These are phyloP conservation scores for Coranthus polyacanthus DNA, from an alignment of 2,797 vertebrate species.

Conservation along the genomic window DNA sequence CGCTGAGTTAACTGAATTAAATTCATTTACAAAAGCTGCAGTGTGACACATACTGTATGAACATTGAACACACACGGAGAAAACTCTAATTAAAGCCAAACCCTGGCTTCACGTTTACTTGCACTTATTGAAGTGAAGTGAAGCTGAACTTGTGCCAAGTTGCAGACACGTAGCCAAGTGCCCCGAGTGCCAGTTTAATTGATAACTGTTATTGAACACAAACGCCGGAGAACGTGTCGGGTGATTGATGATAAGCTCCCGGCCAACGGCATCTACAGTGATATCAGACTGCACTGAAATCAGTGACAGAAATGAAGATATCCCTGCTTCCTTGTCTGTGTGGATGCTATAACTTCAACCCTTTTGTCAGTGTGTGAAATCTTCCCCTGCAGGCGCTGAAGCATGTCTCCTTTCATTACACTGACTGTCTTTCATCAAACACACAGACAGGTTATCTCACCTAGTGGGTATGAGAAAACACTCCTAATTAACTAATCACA, in stretches of 20 bases:
- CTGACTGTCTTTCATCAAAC: slow-evolving; percentile 27
- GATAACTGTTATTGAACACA: slow-evolving; percentile 23
- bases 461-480: slow-evolving; percentile 8
- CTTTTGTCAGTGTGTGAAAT: slow-evolving; percentile 3
- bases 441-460: slow-evolving; percentile 17
- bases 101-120: slow-evolving; percentile 6
- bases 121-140: slow-evolving; percentile 26
- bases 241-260: slow-evolving; percentile 20
- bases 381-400: slow-evolving; percentile 9
- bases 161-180: slow-evolving; percentile 48
- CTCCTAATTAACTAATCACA: slow-evolving; percentile 41
- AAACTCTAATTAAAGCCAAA: slow-evolving; percentile 44
- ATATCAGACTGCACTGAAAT: background rate
- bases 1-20: background rate
- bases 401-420: slow-evolving; percentile 19
- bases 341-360: background rate
- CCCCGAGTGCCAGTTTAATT: slow-evolving; percentile 39
- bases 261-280: slow-evolving; percentile 6
- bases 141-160: slow-evolving; percentile 48
- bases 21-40: slow-evolving; percentile 6
- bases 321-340: background rate
- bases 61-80: background rate
- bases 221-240: slow-evolving; percentile 2
- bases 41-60: background rate
- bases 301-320: background rate